Evolutionary conservation across 1,140 invertebrate genomes (phyloP).

Genomic region (Acromyrmex echinatior): DNA sequence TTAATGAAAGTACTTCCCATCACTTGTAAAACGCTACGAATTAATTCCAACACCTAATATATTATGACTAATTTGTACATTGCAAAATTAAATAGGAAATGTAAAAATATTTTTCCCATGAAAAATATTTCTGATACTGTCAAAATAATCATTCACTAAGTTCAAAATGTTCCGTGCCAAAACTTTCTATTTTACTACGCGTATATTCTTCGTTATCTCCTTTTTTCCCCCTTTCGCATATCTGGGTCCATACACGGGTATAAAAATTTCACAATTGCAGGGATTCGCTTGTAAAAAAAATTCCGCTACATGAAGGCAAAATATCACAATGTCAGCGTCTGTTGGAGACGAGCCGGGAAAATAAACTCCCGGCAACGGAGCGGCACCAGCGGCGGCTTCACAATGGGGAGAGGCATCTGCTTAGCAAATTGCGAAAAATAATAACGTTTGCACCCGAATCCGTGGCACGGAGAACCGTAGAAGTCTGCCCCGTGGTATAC

Average conservation of each 20-base stretch:
- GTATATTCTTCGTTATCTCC: neutral
- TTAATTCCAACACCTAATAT: too few species aligned
- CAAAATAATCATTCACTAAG: slow-evolving; percentile 11
- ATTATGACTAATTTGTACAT: neutral
- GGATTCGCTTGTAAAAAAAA: slow-evolving; percentile 60
- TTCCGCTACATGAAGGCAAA: slow-evolving; percentile 49
- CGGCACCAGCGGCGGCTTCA: slow-evolving; percentile 36
- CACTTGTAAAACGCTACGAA: too few species aligned
- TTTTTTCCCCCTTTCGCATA: neutral
- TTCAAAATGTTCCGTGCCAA: neutral
- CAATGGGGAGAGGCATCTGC: slow-evolving; percentile 80
- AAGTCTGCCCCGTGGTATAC: slow-evolving; percentile 43
- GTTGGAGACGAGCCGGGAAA: slow-evolving; percentile 52
- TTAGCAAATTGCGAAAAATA: slow-evolving; percentile 84
- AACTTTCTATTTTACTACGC: neutral
- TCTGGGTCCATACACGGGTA: slow-evolving; percentile 24
- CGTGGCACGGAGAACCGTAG: slow-evolving; percentile 39
- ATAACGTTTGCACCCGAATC: slow-evolving; percentile 80
- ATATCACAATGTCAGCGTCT: slow-evolving; percentile 35
- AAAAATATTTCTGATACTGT: neutral
- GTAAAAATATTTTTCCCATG: neutral
- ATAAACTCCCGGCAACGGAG: slow-evolving; percentile 66
- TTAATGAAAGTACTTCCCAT: too few species aligned
- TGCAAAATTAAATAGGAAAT: neutral
- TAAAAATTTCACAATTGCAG: slow-evolving; percentile 58